These are phyloP conservation scores for Cyprinodon variegatus DNA, from an alignment of 2,113 vertebrate species.

Conservation along the genomic window DNA sequence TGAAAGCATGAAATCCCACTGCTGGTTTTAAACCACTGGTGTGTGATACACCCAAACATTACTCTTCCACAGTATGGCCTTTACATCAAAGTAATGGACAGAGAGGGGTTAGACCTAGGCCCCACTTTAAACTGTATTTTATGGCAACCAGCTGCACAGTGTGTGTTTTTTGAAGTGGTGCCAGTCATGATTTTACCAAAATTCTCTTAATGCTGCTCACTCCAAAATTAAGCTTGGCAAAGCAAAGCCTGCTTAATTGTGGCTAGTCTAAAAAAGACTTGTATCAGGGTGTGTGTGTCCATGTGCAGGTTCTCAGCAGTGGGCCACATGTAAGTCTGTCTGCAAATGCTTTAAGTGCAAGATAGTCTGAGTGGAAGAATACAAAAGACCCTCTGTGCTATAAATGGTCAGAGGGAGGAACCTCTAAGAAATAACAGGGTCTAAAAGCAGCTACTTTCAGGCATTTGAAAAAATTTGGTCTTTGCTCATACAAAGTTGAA, in stretches of 20 bases:
- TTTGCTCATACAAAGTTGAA: conserved; percentile 11
- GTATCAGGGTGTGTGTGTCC: conserved; percentile 47
- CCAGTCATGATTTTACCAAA: conserved; percentile 66
- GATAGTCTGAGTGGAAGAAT: conserved; percentile 41
- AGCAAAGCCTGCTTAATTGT: conserved; percentile 68
- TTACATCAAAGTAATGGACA: conserved; percentile 61
- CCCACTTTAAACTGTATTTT: conserved; percentile 55
- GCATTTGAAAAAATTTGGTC: conserved; percentile 21
- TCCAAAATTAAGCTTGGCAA: conserved; percentile 79
- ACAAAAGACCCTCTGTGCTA: conserved; percentile 74
- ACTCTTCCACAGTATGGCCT: conserved; percentile 57
- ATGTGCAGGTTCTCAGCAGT: conserved; percentile 38
- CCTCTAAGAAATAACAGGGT: conserved; percentile 39
- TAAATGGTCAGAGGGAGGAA: conserved; percentile 45
- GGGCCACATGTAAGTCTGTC: conserved; percentile 55
- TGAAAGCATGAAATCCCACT: conserved; percentile 28
- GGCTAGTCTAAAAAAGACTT: conserved; percentile 71
- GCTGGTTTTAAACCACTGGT: conserved; percentile 21
- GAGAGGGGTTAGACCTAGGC: conserved; percentile 55
- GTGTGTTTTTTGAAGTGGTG: conserved; percentile 74
- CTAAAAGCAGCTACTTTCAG: conserved; percentile 42
- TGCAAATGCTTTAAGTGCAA: conserved; percentile 63
- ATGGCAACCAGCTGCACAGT: conserved; percentile 63
- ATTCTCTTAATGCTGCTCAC: conserved; percentile 64
- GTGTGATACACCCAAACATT: conserved; percentile 14